These are phyloP conservation scores for Morpho deidamia DNA, from an alignment of 2,888 invertebrate species.

Conservation along the genomic window DNA sequence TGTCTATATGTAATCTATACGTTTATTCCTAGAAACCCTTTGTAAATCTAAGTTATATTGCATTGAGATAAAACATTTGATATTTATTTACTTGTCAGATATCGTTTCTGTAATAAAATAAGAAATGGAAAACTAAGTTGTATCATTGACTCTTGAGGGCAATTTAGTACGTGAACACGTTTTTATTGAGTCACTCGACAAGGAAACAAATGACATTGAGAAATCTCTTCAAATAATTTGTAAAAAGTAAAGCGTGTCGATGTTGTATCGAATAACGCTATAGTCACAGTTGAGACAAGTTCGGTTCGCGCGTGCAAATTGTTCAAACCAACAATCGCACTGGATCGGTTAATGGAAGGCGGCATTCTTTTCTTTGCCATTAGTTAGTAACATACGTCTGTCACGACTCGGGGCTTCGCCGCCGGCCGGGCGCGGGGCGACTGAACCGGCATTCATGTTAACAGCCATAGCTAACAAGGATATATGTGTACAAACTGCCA, in stretches of 20 bases:
- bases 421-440: slow-evolving; percentile 28
- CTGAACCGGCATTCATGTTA: slow-evolving; percentile 28
- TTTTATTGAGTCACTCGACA: slow-evolving; percentile 17
- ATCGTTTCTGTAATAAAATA: neutral
- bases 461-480: slow-evolving; percentile 29
- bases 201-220: slow-evolving; percentile 30
- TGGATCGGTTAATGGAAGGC: slow-evolving; percentile 48
- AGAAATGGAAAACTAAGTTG: neutral
- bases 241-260: slow-evolving; percentile 14
- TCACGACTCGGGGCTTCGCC: slow-evolving; percentile 60
- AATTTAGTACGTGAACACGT: slow-evolving; percentile 10
- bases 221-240: slow-evolving; percentile 21
- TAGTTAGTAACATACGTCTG: slow-evolving; percentile 63
- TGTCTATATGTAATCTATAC: no score
- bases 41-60: no score
- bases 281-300: slow-evolving; percentile 48
- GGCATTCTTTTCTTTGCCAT: slow-evolving; percentile 64
- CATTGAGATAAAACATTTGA: neutral
- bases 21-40: no score
- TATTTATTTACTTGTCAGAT: neutral
- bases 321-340: slow-evolving; percentile 54
- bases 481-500: slow-evolving; percentile 24
- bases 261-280: slow-evolving; percentile 43
- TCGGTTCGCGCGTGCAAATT: slow-evolving; percentile 63
- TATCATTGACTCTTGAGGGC: slow-evolving; percentile 2